Evolutionary conservation across 1,140 invertebrate species (phyloP).

Genomic region (Planococcus citri): DNA sequence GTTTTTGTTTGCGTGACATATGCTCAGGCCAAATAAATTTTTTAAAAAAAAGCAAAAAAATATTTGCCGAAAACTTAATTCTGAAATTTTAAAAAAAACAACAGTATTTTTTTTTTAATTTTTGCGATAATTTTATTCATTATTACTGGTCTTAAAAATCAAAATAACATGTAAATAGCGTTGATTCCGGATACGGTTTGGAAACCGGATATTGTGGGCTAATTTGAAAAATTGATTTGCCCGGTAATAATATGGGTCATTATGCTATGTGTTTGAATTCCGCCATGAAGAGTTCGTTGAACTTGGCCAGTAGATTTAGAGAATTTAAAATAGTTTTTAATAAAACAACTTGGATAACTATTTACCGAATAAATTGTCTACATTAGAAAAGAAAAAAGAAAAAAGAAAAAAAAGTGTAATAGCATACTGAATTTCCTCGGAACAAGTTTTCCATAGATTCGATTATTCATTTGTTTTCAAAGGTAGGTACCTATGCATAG

Average conservation of each 20-base stretch:
- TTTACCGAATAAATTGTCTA: not conserved
- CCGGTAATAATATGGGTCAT: slow-evolving; percentile 14
- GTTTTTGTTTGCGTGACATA: too few relatives aligned
- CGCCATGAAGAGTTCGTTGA: slow-evolving; percentile 13
- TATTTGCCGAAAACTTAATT: too few relatives aligned
- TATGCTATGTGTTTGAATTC: slow-evolving; percentile 10
- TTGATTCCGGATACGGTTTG: not conserved
- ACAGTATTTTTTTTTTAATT: too few relatives aligned
- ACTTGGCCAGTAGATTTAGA: not conserved
- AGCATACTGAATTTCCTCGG: too few relatives aligned
- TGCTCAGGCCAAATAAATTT: too few relatives aligned
- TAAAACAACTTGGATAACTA: not conserved
- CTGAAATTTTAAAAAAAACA: too few relatives aligned
- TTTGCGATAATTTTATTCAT: too few relatives aligned
- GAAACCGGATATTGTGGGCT: slow-evolving; percentile 12
- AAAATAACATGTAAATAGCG: not conserved
- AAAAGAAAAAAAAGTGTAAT: too few relatives aligned
- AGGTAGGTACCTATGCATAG: too few relatives aligned
- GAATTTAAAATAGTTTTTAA: not conserved
- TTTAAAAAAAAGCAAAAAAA: too few relatives aligned
- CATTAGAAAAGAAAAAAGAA: not conserved
- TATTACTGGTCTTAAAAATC: not conserved
- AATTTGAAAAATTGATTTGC: slow-evolving; percentile 13
- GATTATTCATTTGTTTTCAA: too few relatives aligned
- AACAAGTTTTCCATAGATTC: too few relatives aligned